These are phyloP conservation scores for Lacanobia oleracea DNA, from an alignment of 2,888 invertebrate species.

Conservation along the genomic window DNA sequence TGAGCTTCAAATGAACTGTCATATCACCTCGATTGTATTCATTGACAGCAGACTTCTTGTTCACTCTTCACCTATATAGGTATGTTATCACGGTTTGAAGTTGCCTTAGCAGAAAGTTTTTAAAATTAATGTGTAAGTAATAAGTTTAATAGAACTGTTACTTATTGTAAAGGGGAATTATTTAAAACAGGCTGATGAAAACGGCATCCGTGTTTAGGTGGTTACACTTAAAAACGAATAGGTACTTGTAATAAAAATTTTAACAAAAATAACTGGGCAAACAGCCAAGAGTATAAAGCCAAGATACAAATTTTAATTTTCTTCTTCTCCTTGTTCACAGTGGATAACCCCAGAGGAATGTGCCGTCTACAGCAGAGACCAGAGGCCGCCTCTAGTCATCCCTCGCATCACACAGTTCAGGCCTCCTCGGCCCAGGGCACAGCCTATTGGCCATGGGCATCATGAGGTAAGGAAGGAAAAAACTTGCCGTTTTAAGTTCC, in stretches of 20 bases:
- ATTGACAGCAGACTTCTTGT: too few species aligned
- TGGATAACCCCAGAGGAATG: conserved; percentile 89
- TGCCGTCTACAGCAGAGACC: conserved; percentile 84
- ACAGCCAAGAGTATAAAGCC: background rate
- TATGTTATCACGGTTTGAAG: too few species aligned
- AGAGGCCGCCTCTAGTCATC: conserved; percentile 87
- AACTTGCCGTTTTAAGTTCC: too few species aligned
- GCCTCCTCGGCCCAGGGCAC: conserved; percentile 75
- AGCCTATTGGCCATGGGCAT: conserved; percentile 67
- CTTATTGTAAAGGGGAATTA: too few species aligned
- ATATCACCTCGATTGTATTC: background rate
- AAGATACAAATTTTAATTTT: background rate
- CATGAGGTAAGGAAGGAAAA: conserved; percentile 74
- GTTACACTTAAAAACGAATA: background rate
- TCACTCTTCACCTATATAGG: too few species aligned
- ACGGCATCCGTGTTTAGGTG: background rate
- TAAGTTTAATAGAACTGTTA: background rate
- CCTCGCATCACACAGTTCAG: conserved; percentile 87
- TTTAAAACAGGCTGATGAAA: background rate
- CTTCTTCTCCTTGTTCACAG: conserved; percentile 76
- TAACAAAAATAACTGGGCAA: background rate
- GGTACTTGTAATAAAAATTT: background rate
- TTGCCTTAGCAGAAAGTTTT: too few species aligned
- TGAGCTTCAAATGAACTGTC: background rate
- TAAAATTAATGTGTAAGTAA: background rate